Conservation (phyloP, 2,888 invertebrate genomes). For the Yponomeuta plumbellus region DNA sequence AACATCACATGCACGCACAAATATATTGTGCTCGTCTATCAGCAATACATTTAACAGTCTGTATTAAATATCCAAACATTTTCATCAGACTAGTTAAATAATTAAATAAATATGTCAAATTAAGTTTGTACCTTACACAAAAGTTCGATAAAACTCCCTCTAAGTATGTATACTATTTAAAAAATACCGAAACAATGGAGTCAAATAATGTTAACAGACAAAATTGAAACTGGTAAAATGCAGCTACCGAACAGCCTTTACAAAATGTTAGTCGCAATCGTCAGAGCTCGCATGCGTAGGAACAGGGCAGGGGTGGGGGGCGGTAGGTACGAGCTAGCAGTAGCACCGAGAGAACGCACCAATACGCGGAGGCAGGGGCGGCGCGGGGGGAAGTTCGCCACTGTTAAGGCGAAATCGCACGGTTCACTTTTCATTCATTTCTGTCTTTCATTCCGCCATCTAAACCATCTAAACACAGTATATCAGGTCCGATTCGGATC, state of each 20-base stretch:
- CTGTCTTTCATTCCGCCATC: no score
- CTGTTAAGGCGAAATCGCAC: background rate
- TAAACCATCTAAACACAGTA: no score
- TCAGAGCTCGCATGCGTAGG: constrained; percentile 22
- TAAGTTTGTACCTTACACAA: constrained; percentile 57
- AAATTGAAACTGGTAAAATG: constrained; percentile 19
- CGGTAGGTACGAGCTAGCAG: constrained; percentile 39
- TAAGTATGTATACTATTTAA: constrained; percentile 29
- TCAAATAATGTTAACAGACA: constrained; percentile 22
- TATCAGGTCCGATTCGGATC: no score
- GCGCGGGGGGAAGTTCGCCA: constrained; percentile 14
- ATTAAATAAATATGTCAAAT: constrained; percentile 50
- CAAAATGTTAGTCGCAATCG: constrained; percentile 25
- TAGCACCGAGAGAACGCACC: constrained; percentile 61
- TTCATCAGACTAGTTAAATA: constrained; percentile 52
- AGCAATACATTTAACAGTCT: constrained; percentile 21
- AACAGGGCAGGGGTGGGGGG: background rate
- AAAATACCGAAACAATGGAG: constrained; percentile 39
- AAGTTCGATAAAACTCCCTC: constrained; percentile 47
- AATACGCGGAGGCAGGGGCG: constrained; percentile 22
- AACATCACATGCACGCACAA: constrained; percentile 24
- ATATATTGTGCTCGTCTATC: constrained; percentile 24
- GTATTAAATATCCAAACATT: constrained; percentile 27
- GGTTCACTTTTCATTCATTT: no score
- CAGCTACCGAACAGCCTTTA: constrained; percentile 16